These are phyloP conservation scores for Strigamia crassipes DNA, from an alignment of 2,888 invertebrate species.

Conservation along the genomic window DNA sequence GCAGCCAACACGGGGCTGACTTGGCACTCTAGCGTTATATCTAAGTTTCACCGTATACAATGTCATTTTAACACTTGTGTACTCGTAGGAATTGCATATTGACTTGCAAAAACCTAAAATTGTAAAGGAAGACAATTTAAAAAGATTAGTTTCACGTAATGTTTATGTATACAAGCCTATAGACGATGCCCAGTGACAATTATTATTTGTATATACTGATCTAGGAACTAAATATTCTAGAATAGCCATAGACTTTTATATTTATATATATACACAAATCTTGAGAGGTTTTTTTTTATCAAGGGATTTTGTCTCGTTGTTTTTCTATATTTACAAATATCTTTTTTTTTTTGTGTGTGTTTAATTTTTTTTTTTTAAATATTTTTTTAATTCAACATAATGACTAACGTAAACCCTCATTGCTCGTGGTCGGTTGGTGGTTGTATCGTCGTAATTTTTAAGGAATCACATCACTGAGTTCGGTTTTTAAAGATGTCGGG, in stretches of 20 bases:
- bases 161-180: slow-evolving; percentile 21
- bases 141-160: neutral
- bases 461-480: slow-evolving; percentile 4
- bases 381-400: neutral
- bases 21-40: neutral
- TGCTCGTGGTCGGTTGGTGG: neutral
- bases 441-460: neutral
- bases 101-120: neutral
- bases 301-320: neutral
- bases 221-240: neutral
- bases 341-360: neutral
- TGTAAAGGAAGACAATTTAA: slow-evolving; percentile 11
- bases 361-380: too few relatives aligned
- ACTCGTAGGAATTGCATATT: neutral
- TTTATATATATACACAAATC: neutral
- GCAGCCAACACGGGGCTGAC: neutral
- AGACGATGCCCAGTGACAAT: slow-evolving; percentile 10
- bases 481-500: neutral
- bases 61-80: neutral
- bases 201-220: neutral
- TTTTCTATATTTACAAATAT: neutral
- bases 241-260: slow-evolving; percentile 17
- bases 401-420: neutral
- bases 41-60: slow-evolving; percentile 16
- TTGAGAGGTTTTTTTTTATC: neutral